Conservation (phyloP, 2,797 vertebrate species). For the Pseudochirops cupreus region DNA sequence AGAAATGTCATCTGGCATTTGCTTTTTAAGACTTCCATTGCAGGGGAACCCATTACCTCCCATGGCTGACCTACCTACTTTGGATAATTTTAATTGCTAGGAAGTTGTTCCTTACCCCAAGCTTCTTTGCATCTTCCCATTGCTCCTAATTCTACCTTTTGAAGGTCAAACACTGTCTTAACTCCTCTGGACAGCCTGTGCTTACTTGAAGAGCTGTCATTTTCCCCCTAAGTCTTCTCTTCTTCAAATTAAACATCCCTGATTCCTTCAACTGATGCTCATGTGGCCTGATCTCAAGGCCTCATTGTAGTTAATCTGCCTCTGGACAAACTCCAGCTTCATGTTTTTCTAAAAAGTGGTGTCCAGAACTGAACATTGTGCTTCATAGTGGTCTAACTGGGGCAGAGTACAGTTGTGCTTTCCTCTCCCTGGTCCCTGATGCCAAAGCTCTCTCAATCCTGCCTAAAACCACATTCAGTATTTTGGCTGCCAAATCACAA, state of each 20-base stretch:
- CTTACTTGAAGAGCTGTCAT: background rate
- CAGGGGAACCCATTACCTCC: background rate
- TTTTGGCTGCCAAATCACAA: background rate
- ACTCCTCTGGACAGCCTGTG: background rate
- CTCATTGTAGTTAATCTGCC: background rate
- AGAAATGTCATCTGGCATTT: background rate
- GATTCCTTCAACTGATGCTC: background rate
- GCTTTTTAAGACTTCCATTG: background rate
- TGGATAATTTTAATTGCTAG: background rate
- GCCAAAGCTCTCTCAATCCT: background rate
- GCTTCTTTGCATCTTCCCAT: background rate
- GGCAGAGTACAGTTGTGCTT: background rate
- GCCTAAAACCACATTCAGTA: background rate
- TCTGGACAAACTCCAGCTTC: background rate
- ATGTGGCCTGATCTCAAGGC: background rate
- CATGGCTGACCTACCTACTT: background rate
- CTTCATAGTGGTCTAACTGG: background rate
- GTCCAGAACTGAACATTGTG: background rate
- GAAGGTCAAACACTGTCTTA: background rate
- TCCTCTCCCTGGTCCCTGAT: background rate
- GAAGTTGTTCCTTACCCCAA: background rate
- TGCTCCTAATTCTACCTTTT: background rate
- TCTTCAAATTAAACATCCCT: background rate
- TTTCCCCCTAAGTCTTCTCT: background rate
- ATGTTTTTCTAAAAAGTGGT: background rate